Evolutionary conservation across 35 echinoderm and acorn worm genomes (phyloP).

Genomic region (Apostichopus californicus): DNA sequence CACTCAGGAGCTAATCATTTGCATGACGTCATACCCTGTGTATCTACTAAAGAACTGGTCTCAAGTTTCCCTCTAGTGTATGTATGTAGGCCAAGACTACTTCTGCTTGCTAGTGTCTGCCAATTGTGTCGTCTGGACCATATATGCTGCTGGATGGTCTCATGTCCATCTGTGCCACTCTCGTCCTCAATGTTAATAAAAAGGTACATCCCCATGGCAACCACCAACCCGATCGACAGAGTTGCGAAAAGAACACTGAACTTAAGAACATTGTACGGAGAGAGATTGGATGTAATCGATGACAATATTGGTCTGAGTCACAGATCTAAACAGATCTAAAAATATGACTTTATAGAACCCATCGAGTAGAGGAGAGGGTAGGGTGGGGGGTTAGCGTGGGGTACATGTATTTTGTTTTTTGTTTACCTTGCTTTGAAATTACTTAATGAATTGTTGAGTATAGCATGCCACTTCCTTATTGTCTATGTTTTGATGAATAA

Average conservation of each 20-base stretch:
- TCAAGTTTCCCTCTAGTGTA: constrained; percentile 25
- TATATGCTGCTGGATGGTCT: not conserved
- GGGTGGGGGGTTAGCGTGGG: too few relatives aligned
- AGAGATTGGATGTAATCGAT: too few relatives aligned
- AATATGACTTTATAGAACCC: too few relatives aligned
- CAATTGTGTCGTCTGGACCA: not conserved
- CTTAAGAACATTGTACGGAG: not conserved
- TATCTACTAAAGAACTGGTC: not conserved
- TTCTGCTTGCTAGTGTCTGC: not conserved
- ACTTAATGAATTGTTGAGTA: too few relatives aligned
- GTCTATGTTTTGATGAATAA: too few relatives aligned
- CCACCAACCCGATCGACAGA: not conserved
- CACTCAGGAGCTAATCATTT: not conserved
- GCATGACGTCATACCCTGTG: not conserved
- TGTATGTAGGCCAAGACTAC: constrained; percentile 33
- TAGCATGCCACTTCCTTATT: too few relatives aligned
- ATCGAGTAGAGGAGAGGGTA: too few relatives aligned
- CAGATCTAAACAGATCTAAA: not conserved
- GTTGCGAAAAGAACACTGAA: not conserved
- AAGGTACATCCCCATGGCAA: not conserved
- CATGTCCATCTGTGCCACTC: not conserved
- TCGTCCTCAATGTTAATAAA: not conserved
- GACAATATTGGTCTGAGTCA: not conserved
- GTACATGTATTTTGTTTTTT: too few relatives aligned
- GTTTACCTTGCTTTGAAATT: too few relatives aligned